Evolutionary conservation across 2,888 invertebrate species (phyloP).

Genomic region (Pomacea canaliculata): DNA sequence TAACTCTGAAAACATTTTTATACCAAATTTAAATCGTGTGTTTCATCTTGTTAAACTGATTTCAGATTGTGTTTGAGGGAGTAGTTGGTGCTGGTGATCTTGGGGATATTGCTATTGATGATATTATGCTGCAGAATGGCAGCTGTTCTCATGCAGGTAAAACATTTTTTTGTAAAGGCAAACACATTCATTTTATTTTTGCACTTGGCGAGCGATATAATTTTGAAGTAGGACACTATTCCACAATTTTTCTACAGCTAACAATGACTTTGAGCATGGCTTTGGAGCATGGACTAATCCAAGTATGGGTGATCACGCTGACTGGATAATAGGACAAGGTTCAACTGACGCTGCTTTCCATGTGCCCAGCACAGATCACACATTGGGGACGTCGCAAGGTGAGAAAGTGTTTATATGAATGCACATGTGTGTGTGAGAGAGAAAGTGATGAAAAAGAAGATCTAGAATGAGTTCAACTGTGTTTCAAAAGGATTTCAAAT

Average conservation of each 20-base stretch:
- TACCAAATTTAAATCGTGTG: no score
- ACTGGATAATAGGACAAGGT: constrained; percentile 58
- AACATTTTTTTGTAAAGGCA: no score
- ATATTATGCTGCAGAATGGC: constrained; percentile 46
- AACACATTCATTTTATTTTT: no score
- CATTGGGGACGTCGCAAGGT: constrained; percentile 43
- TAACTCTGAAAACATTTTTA: no score
- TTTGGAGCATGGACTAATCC: constrained; percentile 58
- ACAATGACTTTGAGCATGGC: constrained; percentile 63
- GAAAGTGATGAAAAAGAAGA: no score
- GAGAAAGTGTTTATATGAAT: neutral
- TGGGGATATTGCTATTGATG: constrained; percentile 64
- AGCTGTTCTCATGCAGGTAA: constrained; percentile 20
- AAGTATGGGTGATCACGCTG: constrained; percentile 53
- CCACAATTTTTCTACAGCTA: constrained; percentile 20
- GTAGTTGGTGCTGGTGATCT: constrained; percentile 53
- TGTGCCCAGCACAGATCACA: constrained; percentile 55
- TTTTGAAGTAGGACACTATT: no score
- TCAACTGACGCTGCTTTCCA: constrained; percentile 43
- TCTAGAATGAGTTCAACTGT: no score
- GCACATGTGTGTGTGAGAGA: no score
- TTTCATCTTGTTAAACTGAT: constrained; percentile 5
- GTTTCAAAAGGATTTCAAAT: no score
- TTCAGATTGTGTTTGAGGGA: constrained; percentile 62
- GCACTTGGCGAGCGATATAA: no score